A percentile compares a stretch with the other conserved stretches of the same genome.
These are phyloP conservation scores for Tribolium freemani DNA, from an alignment of 2,888 invertebrate species.

Conservation along the genomic window DNA sequence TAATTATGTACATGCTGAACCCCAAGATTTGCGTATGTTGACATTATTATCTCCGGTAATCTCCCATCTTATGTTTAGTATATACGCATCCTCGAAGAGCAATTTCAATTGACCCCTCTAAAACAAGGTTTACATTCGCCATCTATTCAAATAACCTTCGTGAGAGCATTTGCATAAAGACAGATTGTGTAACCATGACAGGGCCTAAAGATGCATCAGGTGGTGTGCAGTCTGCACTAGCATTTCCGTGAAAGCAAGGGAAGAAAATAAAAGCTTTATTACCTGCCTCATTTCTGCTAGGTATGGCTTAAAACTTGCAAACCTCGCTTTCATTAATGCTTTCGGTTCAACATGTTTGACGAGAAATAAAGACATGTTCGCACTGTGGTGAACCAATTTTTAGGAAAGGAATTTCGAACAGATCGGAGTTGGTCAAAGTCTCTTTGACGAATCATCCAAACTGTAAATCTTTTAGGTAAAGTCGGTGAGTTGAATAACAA, in stretches of 20 bases:
- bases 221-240: neutral
- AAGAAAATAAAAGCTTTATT: conserved; percentile 15
- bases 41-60: conserved; percentile 18
- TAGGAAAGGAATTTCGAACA: neutral
- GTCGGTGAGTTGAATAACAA: conserved; percentile 21
- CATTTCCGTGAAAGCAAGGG: neutral
- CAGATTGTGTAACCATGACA: neutral
- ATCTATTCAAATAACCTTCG: conserved; percentile 15
- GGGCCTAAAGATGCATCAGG: neutral
- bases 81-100: conserved; percentile 1
- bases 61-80: conserved; percentile 5
- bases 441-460: conserved; percentile 13
- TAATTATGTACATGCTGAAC: neutral
- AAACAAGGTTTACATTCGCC: conserved; percentile 9
- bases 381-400: conserved; percentile 8
- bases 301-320: neutral
- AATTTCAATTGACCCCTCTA: conserved; percentile 24
- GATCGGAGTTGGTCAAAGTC: neutral
- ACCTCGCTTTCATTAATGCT: conserved; percentile 5
- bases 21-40: conserved; percentile 9
- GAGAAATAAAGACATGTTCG: conserved; percentile 5
- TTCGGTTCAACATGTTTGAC: neutral
- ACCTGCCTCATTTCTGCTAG: neutral
- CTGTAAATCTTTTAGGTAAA: conserved; percentile 13
- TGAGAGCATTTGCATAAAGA: conserved; percentile 8